Evolutionary conservation across 2,888 invertebrate genomes (phyloP).

Genomic region (Drosophila meridiana): DNA sequence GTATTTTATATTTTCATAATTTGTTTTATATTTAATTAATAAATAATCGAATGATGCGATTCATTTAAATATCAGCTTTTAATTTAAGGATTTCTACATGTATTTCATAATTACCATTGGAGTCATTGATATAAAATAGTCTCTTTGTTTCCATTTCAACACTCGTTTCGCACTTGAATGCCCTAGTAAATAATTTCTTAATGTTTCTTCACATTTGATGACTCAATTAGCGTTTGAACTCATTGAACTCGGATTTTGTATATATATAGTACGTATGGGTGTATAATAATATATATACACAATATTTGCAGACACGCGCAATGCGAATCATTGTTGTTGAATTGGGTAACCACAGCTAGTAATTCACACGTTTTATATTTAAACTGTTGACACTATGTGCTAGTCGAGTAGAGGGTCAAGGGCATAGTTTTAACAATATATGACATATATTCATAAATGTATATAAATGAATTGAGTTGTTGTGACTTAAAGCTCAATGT

Average conservation of each 20-base stretch:
- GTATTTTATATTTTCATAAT: not conserved
- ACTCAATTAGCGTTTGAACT: slow-evolving; percentile 69
- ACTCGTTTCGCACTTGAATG: slow-evolving; percentile 16
- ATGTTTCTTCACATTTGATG: slow-evolving; percentile 50
- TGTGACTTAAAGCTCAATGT: not conserved
- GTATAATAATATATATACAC: not conserved
- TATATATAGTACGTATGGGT: not conserved
- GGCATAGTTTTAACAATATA: slow-evolving; percentile 25
- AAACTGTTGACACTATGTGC: slow-evolving; percentile 1
- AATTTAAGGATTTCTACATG: not conserved
- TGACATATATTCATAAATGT: not conserved
- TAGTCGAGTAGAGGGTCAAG: slow-evolving; percentile 39
- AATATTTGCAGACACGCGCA: not conserved
- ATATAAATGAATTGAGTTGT: not conserved
- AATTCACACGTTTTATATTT: slow-evolving; percentile 20
- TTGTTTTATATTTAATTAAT: not conserved
- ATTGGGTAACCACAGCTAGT: slow-evolving; percentile 15
- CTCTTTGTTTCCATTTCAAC: slow-evolving; percentile 22
- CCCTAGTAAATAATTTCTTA: slow-evolving; percentile 23
- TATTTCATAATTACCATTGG: not conserved
- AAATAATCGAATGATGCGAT: not conserved
- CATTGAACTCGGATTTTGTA: slow-evolving; percentile 47
- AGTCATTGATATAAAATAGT: slow-evolving; percentile 4
- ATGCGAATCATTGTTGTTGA: not conserved
- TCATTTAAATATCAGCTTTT: not conserved